Base-by-base conservation (phyloP, 2,888 invertebrate species). In the Macrophya annulata region DNA sequence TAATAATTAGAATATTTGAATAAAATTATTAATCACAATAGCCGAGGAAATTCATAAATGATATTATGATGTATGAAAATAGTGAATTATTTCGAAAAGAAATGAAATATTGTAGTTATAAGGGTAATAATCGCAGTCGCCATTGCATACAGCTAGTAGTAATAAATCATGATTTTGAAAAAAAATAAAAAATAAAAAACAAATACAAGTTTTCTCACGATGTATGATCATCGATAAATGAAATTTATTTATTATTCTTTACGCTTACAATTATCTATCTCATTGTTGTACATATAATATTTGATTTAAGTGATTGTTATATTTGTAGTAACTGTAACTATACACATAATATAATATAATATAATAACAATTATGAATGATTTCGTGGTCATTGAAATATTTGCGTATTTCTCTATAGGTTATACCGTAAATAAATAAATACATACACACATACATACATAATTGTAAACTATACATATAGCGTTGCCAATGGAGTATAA, bases 401-500 rank as follows among this genome's bases (percentile, higher is more conserved):
- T 68, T 17, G 37, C 37, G 37, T 68, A 68, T 68, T 68, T 68
- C 25, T 68, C 9, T 68, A 10, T 55, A 31, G 15, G 12, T n/a
- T n/a, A n/a, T 43, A 74, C 25, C 74, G 45, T 74, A 21, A 45
- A 45, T 25, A 74, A 5, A 43, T 43, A 21, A n/a, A 72, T 72
- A 48, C 71, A 72, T 72, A 37, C 12, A 43, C 10, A 74, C 31
- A 72, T 21, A 43, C 45, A 74, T 74, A 25, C 43, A 74, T 48
- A 45, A 45, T 74, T 45, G 21, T 45, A 25, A 21, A 74, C 43
- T 72, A 31, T 74, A 37, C n/a, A n/a, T n/a, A 74, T 71, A 72
- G 71, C 74, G 43, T 74, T 74, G 74, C 74, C 74, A 74, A 74
- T 45, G 43, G 74, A 74, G 74, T 74, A 74, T 74, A 45, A 74